A percentile compares a stretch with the other conserved stretches of the same genome.
phyloP scores from a whole-genome alignment of 64 coral and sea anemone species.

The Montipora foliosa region DNA sequence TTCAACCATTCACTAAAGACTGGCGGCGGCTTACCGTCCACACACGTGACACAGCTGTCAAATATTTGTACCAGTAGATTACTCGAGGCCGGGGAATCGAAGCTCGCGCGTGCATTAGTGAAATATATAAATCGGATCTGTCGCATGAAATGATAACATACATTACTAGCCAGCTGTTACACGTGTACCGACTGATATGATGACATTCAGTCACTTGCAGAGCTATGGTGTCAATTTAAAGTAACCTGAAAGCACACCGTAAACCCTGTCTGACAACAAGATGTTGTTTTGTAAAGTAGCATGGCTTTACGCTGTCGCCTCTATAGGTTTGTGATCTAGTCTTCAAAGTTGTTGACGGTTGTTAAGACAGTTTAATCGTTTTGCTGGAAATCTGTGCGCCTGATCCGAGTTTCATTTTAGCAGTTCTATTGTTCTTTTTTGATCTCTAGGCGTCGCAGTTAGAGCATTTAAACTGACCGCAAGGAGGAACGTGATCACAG shows the following conservation, averaged over 20 bases:
- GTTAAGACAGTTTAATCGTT: not conserved
- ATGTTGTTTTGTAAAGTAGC: conserved; percentile 22
- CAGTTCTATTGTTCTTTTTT: conserved; percentile 27
- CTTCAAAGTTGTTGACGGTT: not conserved
- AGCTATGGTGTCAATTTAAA: not conserved
- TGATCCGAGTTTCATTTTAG: not conserved
- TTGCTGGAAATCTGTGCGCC: not conserved
- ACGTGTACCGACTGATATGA: not conserved
- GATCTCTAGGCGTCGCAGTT: conserved; percentile 46
- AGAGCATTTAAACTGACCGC: conserved; percentile 42
- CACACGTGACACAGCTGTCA: conserved; percentile 33
- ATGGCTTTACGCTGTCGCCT: not conserved
- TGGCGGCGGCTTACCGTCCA: not conserved
- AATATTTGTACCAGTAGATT: conserved; percentile 1
- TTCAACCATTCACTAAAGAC: conserved; percentile 27
- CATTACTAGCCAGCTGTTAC: not conserved
- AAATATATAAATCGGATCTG: not conserved
- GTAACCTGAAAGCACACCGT: not conserved
- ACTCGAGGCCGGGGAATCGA: not conserved
- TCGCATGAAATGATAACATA: not conserved
- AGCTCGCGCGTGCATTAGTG: not conserved
- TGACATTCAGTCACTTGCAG: not conserved
- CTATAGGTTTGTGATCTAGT: not conserved
- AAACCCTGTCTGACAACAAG: not conserved
- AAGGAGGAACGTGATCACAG: conserved; percentile 50